A percentile compares a stretch with the other conserved stretches of the same genome.
phyloP scores from a whole-genome alignment of 1,140 invertebrate genomes.

The Tetragnatha versicolor region DNA sequence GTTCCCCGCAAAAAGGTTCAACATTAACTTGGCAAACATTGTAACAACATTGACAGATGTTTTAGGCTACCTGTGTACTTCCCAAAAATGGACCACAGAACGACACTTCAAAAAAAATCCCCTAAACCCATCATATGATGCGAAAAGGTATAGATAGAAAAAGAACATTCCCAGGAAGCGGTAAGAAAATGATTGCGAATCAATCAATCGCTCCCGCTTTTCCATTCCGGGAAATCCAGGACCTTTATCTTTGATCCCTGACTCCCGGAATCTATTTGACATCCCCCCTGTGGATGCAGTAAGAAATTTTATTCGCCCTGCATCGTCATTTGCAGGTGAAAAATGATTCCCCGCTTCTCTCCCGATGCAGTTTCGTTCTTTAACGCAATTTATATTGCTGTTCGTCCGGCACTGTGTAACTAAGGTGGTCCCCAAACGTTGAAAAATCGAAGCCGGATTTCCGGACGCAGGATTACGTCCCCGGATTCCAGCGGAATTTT shows the following conservation, averaged over 20 bases:
- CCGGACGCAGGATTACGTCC: no score
- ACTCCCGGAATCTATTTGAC: constrained; percentile 21
- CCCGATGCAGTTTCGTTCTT: neutral
- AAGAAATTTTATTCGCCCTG: constrained; percentile 26
- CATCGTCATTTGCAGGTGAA: constrained; percentile 28
- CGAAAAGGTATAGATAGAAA: neutral
- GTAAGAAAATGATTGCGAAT: constrained; percentile 42
- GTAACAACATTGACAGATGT: no score
- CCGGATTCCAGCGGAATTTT: no score
- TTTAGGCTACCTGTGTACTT: no score
- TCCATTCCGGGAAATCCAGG: constrained; percentile 7
- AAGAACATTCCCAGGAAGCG: neutral
- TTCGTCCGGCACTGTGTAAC: neutral
- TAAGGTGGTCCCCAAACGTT: neutral
- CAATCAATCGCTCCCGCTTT: constrained; percentile 20
- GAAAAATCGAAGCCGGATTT: neutral
- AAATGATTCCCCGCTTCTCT: constrained; percentile 9
- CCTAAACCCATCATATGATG: no score
- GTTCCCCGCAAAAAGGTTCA: no score
- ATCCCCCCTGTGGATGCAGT: neutral
- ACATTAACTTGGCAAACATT: no score
- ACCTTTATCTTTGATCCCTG: constrained; percentile 32
- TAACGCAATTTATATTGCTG: constrained; percentile 5
- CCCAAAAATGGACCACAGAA: no score
- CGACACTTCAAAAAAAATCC: no score